Evolutionary conservation across 2,888 invertebrate genomes (phyloP).

Genomic region (Chalcis sispes): DNA sequence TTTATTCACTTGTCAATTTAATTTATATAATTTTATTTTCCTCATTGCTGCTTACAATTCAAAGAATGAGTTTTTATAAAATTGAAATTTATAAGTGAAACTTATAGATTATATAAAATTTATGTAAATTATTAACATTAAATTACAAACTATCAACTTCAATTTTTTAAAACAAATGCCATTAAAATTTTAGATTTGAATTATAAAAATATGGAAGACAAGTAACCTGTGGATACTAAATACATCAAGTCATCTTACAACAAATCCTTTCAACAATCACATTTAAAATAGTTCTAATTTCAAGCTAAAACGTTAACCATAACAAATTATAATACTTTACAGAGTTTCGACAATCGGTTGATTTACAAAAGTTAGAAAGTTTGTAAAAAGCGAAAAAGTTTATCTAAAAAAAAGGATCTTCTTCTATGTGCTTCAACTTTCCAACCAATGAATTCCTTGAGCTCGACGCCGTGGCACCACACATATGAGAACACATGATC

Average conservation of each 20-base stretch:
- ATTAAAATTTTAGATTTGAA: neutral
- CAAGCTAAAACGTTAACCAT: neutral
- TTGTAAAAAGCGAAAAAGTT: slow-evolving; percentile 28
- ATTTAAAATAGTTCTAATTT: slow-evolving; percentile 2
- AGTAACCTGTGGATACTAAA: neutral
- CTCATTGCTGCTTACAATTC: slow-evolving; percentile 2
- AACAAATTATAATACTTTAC: slow-evolving; percentile 10
- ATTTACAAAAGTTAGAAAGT: slow-evolving; percentile 25
- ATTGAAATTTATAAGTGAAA: slow-evolving; percentile 17
- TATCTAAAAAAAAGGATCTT: slow-evolving; percentile 33
- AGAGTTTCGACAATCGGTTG: slow-evolving; percentile 31
- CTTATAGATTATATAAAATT: slow-evolving; percentile 18
- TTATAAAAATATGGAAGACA: slow-evolving; percentile 29
- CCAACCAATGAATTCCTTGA: slow-evolving; percentile 50
- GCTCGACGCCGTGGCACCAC: slow-evolving; percentile 44
- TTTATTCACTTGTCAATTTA: neutral
- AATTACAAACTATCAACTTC: neutral
- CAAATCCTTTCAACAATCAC: neutral
- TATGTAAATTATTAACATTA: slow-evolving; percentile 32
- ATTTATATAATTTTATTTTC: neutral
- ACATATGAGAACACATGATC: slow-evolving; percentile 38
- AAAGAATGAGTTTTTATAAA: slow-evolving; percentile 11
- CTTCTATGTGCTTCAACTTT: slow-evolving; percentile 49
- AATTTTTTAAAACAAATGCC: slow-evolving; percentile 4
- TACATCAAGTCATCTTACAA: neutral